Conservation (phyloP, 1,140 invertebrate genomes). For the Brachionus rotundiformis region DNA sequence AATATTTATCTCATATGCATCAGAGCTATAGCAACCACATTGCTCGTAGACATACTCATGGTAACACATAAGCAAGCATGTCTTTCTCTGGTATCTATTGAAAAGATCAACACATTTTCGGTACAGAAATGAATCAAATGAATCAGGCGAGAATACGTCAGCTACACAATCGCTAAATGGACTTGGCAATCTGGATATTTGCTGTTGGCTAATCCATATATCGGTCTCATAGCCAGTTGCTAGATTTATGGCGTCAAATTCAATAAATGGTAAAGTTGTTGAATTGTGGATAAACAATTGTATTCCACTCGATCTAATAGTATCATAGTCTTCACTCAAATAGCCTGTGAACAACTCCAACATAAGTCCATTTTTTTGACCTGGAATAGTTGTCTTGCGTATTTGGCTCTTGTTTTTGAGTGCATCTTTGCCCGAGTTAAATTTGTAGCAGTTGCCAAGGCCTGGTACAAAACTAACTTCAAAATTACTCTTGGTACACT, state of each 20-base stretch:
- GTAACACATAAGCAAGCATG: background rate
- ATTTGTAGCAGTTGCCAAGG: background rate
- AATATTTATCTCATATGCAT: background rate
- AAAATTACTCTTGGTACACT: background rate
- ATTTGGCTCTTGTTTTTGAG: background rate
- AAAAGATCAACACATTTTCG: background rate
- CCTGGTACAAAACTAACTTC: background rate
- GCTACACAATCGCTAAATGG: conserved; percentile 2
- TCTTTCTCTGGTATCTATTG: background rate
- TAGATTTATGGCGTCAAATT: background rate
- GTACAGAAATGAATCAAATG: background rate
- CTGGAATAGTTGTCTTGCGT: background rate
- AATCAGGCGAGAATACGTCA: background rate
- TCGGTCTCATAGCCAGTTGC: background rate
- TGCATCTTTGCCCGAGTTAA: background rate
- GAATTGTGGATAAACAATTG: conserved; percentile 16
- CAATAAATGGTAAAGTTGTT: background rate
- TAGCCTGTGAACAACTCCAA: conserved; percentile 17
- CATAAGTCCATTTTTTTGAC: background rate
- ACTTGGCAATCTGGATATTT: background rate
- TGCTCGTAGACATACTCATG: background rate
- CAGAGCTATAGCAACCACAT: background rate
- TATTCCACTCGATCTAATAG: background rate
- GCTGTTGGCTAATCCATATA: background rate
- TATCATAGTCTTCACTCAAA: background rate